These are phyloP conservation scores for Dinomys branickii DNA, from an alignment of 2,113 vertebrate genomes.

Conservation along the genomic window DNA sequence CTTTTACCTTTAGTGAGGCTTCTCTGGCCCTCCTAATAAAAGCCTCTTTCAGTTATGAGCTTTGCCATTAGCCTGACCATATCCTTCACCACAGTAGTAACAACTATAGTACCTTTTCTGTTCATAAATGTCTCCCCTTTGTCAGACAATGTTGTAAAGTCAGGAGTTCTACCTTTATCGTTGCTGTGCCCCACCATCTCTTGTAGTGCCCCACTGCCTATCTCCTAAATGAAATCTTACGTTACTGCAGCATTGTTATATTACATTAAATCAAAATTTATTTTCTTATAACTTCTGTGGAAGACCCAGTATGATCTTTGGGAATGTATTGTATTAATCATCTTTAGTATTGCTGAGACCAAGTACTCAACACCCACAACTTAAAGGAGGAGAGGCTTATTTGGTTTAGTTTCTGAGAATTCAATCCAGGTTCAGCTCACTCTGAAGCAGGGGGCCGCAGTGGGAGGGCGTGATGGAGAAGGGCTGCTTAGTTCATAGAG, in stretches of 20 bases:
- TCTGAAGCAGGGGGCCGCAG: not conserved
- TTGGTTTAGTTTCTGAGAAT: not conserved
- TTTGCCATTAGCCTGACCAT: not conserved
- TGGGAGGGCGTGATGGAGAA: not conserved
- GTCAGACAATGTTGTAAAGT: not conserved
- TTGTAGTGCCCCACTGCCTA: not conserved
- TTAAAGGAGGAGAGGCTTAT: not conserved
- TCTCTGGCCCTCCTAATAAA: not conserved
- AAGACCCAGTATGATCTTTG: not conserved
- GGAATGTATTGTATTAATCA: not conserved
- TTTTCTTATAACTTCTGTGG: constrained; percentile 7
- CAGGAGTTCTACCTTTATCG: not conserved
- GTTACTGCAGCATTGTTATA: not conserved
- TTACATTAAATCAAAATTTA: not conserved
- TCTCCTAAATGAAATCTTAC: not conserved
- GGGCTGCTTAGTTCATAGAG: not conserved
- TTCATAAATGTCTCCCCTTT: not conserved
- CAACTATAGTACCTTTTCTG: not conserved
- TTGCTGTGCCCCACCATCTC: not conserved
- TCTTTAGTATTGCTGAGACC: not conserved
- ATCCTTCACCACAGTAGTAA: constrained; percentile 11
- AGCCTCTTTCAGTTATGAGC: not conserved
- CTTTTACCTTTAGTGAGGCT: not conserved
- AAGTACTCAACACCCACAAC: not conserved
- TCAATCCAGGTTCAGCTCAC: not conserved